Conservation (phyloP, 2,888 invertebrate genomes). For the Neoitamus cyanurus region DNA sequence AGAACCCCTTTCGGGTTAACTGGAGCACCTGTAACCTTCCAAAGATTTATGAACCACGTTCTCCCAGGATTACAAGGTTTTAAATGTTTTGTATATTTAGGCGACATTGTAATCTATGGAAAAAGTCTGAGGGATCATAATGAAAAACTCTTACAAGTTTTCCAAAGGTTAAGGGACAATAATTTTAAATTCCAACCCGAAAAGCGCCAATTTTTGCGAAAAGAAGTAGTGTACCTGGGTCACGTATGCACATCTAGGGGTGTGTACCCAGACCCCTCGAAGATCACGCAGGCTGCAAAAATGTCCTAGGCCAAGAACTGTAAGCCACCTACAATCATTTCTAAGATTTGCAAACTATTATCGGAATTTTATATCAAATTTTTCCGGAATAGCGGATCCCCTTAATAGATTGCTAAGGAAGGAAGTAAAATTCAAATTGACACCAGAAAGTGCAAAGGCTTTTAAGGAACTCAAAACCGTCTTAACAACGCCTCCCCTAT, state of each 20-base stretch:
- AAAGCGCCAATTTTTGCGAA: too few species aligned
- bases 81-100: too few species aligned
- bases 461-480: too few species aligned
- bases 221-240: too few species aligned
- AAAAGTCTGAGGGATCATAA: conserved; percentile 40
- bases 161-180: too few species aligned
- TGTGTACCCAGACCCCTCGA: conserved; percentile 56
- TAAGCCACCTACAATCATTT: conserved; percentile 9
- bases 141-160: conserved; percentile 42
- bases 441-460: not conserved
- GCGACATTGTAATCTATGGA: too few species aligned
- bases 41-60: too few species aligned
- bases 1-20: not conserved
- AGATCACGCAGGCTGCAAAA: conserved; percentile 41
- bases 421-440: not conserved
- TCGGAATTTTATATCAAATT: not conserved
- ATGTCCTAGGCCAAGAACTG: conserved; percentile 15
- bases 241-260: too few species aligned
- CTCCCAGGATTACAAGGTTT: too few species aligned
- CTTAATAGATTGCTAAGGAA: not conserved
- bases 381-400: not conserved
- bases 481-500: too few species aligned
- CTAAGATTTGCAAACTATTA: conserved; percentile 40
- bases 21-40: not conserved
- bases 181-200: too few species aligned